These are phyloP conservation scores for Allygus modestus DNA, from an alignment of 2,888 invertebrate genomes.

Conservation along the genomic window DNA sequence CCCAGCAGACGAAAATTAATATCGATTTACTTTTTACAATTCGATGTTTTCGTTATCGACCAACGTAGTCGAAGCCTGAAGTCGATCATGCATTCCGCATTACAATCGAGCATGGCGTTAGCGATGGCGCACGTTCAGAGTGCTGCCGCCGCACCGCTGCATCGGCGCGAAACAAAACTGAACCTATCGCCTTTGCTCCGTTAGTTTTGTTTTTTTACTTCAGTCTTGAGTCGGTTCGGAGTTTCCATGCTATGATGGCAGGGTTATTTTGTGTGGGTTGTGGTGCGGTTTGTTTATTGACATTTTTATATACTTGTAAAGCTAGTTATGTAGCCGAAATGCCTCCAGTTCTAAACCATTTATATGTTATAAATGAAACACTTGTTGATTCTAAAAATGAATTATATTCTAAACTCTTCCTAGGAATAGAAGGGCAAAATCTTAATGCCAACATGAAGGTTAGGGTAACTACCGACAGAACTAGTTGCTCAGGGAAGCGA, in stretches of 20 bases:
- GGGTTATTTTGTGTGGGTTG: not conserved
- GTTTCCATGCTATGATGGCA: slow-evolving; percentile 32
- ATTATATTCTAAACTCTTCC: slow-evolving; percentile 65
- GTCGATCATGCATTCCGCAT: too few species aligned
- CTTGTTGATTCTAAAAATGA: slow-evolving; percentile 65
- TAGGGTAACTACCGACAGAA: slow-evolving; percentile 65
- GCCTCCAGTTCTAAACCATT: slow-evolving; percentile 65
- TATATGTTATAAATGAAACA: slow-evolving; percentile 68
- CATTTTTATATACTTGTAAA: slow-evolving; percentile 61
- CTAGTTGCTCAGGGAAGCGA: slow-evolving; percentile 64
- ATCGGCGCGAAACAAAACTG: slow-evolving; percentile 12
- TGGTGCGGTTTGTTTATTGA: slow-evolving; percentile 60
- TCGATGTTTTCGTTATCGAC: too few species aligned
- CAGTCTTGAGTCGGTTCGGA: slow-evolving; percentile 19
- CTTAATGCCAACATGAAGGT: slow-evolving; percentile 67
- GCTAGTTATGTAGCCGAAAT: slow-evolving; percentile 42
- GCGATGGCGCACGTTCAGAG: slow-evolving; percentile 16
- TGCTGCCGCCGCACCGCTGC: slow-evolving; percentile 16
- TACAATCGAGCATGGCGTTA: too few species aligned
- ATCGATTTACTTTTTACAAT: too few species aligned
- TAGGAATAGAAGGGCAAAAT: slow-evolving; percentile 67
- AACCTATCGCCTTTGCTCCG: not conserved
- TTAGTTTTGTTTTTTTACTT: slow-evolving; percentile 3
- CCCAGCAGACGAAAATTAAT: too few species aligned
- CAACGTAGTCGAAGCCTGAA: too few species aligned